phyloP scores from a whole-genome alignment of 1,140 invertebrate genomes.

The Matsumurasca onukii region DNA sequence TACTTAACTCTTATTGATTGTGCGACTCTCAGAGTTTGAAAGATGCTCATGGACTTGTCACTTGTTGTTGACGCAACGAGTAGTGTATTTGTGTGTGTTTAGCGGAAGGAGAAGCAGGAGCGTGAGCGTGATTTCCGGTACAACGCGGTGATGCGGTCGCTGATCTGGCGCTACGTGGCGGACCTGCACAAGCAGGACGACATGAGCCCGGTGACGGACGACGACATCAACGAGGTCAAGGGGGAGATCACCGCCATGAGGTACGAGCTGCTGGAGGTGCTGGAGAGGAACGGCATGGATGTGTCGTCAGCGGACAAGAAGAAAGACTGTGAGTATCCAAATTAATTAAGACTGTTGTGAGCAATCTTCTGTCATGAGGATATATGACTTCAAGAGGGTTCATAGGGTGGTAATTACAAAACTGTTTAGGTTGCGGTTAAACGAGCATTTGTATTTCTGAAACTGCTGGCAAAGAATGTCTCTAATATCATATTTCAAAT shows the following conservation, averaged over 20 bases:
- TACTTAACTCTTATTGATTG: no score
- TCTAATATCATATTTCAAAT: no score
- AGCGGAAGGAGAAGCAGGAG: conserved; percentile 57
- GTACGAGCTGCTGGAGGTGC: conserved; percentile 82
- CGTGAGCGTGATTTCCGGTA: conserved; percentile 62
- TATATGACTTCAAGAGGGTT: no score
- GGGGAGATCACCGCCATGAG: conserved; percentile 79
- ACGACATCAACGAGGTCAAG: conserved; percentile 91
- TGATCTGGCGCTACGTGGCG: conserved; percentile 84
- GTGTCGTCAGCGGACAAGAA: conserved; percentile 63
- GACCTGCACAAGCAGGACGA: conserved; percentile 74
- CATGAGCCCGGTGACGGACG: conserved; percentile 79
- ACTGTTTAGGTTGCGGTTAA: no score
- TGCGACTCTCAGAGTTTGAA: no score
- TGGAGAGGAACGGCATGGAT: conserved; percentile 77
- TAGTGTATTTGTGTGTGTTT: no score
- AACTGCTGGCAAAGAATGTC: no score
- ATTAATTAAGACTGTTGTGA: not conserved
- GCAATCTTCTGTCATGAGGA: no score
- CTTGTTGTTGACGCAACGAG: no score
- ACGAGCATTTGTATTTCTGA: no score
- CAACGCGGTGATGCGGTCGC: conserved; percentile 73
- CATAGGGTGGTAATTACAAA: no score
- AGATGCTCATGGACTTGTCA: no score
- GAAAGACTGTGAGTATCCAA: conserved; percentile 59